Evolutionary conservation across 2,113 vertebrate genomes (phyloP), one percentile per base, ranked within the genome.

Genomic region (Bos indicus): DNA sequence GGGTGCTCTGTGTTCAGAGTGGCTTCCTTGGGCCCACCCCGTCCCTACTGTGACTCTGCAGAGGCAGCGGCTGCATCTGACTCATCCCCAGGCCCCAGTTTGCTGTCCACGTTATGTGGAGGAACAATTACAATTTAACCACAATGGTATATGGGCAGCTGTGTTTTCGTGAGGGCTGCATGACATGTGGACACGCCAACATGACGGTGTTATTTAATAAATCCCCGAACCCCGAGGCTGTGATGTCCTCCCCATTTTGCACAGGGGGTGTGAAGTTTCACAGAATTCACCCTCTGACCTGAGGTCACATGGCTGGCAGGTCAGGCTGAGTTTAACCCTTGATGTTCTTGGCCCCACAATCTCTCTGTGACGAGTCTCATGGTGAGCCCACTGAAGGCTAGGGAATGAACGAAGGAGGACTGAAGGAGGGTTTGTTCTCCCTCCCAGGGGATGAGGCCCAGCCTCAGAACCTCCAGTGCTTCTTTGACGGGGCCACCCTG

Each of bases 401-500:
- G 16, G 84, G 60, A 21, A 6, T 4, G 74, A 82, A 33, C 1
- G 19, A 6, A 67, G 4, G 40, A 40, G 26, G 54, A 36, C 23
- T 9, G 52, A 85, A 11, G 16, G 6, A 95, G 10, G 23, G 46
- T 2, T 19, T 82, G 12, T 74, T 71, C 51, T 28, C 30, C 21
- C 92, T 9, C 78, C 80, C 96, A 98, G 98, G 96, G 91, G 98
- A 98, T 43, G 78, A 62, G 81, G 98, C 98, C 46, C 97, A 98
- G 60, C 99, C 98, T 85, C 98, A 96, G 93, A 99, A 99, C 57
- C 97, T 99, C 40, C 98, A 19, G 36, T 99, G 99, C 93, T n/a
- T 98, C 77, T 99, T 99, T 36, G 93, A 88, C 0, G 98, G 99
- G 33, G 89, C 59, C 3, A 46, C 98, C n/a, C 1, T 3, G 14